Base-by-base conservation (phyloP, 2,113 vertebrate genomes). In the Ceuthmochares aereus region DNA sequence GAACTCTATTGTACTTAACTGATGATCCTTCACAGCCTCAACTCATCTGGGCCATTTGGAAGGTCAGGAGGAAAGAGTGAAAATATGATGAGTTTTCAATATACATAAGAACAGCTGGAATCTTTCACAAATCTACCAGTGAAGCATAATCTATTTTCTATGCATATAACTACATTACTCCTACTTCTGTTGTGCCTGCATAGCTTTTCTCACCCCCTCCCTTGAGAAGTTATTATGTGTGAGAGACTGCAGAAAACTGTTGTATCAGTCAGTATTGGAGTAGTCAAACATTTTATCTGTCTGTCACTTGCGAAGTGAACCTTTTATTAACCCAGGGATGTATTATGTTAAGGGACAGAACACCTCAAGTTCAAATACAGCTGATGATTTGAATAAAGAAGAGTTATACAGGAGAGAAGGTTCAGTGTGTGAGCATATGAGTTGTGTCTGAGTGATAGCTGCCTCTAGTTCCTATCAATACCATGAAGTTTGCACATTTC, bases 1-100 rank as follows among this genome's bases (percentile, higher is more conserved):
- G 85, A 88, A 49, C 30, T 89, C 88, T 75, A 27, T 51, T 81
- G 62, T 67, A 87, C 43, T 79, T 85, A 84, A 47, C 37, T 73
- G 36, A 42, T 87, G 88, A 79, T 67, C 66, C 66, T 49, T 89
- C 93, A 76, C 56, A 52, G 42, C 60, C 75, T 82, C n/a, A 70
- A 32, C n/a, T 76, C 27, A 26, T 91, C 51, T 83, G 54, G 58
- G 54, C 37, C 26, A 37, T 72, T 87, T 74, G 21, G 55, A 96
- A 95, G 72, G 52, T 83, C 83, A 94, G n/a, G 70, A 92, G 52
- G 63, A 79, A 84, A 63, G n/a, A 30, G 81, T 49, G 69, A 20
- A 83, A 75, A 30, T 25, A 43, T 36, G 32, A 67, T 87, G 72
- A 75, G 49, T 83, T 75, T 95, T 95, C 66, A 66, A 47, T 51